These are phyloP conservation scores for Kradibia gibbosae DNA, from an alignment of 1,140 invertebrate species.

Conservation along the genomic window DNA sequence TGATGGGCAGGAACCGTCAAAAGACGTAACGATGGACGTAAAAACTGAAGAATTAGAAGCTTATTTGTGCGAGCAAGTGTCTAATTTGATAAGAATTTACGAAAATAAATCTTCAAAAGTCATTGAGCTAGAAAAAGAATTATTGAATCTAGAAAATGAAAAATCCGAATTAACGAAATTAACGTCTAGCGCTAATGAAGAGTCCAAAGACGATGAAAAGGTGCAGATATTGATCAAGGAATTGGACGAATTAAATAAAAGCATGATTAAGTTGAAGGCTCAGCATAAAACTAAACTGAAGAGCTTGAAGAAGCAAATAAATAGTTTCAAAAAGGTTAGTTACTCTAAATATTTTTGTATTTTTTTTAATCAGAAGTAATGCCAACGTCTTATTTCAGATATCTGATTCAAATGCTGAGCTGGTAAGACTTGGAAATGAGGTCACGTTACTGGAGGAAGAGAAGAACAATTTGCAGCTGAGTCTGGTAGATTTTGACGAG, in stretches of 20 bases:
- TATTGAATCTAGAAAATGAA: slow-evolving; percentile 62
- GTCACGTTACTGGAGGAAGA: slow-evolving; percentile 90
- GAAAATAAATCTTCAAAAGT: slow-evolving; percentile 62
- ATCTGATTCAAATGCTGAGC: slow-evolving; percentile 79
- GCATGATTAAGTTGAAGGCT: slow-evolving; percentile 88
- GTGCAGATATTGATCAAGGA: slow-evolving; percentile 76
- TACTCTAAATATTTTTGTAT: slow-evolving; percentile 21
- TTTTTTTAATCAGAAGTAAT: slow-evolving; percentile 25
- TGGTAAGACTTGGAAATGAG: slow-evolving; percentile 82
- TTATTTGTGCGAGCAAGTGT: slow-evolving; percentile 60
- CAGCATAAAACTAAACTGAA: slow-evolving; percentile 86
- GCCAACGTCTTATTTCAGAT: slow-evolving; percentile 56
- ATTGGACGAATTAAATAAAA: slow-evolving; percentile 84
- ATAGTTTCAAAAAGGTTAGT: slow-evolving; percentile 80
- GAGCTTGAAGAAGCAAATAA: slow-evolving; percentile 86
- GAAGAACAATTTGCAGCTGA: slow-evolving; percentile 89
- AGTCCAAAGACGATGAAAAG: slow-evolving; percentile 70
- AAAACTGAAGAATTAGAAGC: slow-evolving; percentile 61
- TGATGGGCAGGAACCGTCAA: no score
- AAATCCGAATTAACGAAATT: slow-evolving; percentile 58
- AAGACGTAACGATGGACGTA: no score
- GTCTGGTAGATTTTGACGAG: slow-evolving; percentile 87
- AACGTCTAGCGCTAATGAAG: slow-evolving; percentile 49
- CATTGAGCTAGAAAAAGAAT: slow-evolving; percentile 57
- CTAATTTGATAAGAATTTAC: slow-evolving; percentile 59